These are phyloP conservation scores for Dendrocincla fuliginosa DNA, from an alignment of 2,797 vertebrate species.

Conservation along the genomic window DNA sequence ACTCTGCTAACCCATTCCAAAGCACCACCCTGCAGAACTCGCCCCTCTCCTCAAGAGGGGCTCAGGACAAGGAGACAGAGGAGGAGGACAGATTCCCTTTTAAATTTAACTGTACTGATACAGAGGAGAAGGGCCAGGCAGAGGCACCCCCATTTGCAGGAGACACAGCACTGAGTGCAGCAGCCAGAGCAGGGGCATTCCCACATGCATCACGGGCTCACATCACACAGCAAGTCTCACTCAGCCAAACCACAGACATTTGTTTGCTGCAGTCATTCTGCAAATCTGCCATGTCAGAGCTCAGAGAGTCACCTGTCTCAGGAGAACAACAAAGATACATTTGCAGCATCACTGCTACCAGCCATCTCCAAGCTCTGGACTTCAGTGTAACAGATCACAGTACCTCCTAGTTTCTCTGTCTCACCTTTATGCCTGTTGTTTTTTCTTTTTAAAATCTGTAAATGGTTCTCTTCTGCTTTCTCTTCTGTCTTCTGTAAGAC, in stretches of 20 bases:
- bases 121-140: fast-evolving
- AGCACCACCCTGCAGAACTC: neutral
- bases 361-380: neutral
- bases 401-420: neutral
- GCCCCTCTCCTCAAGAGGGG: neutral
- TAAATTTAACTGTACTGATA: neutral
- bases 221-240: neutral
- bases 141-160: neutral
- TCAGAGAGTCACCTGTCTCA: fast-evolving
- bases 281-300: neutral
- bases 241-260: neutral
- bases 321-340: neutral
- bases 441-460: slow-evolving; percentile 31
- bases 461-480: slow-evolving; percentile 16
- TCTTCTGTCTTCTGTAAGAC: slow-evolving; percentile 46
- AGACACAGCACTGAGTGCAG: neutral
- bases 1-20: neutral
- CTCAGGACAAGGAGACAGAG: neutral
- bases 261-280: neutral
- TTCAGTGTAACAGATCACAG: neutral
- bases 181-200: neutral
- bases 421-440: slow-evolving; percentile 63
- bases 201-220: neutral
- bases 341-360: neutral
- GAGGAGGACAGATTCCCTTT: neutral